A percentile compares a stretch with the other conserved stretches of the same genome.
Conservation (phyloP, 2,113 vertebrate species). For the Pseudopipra pipra region DNA sequence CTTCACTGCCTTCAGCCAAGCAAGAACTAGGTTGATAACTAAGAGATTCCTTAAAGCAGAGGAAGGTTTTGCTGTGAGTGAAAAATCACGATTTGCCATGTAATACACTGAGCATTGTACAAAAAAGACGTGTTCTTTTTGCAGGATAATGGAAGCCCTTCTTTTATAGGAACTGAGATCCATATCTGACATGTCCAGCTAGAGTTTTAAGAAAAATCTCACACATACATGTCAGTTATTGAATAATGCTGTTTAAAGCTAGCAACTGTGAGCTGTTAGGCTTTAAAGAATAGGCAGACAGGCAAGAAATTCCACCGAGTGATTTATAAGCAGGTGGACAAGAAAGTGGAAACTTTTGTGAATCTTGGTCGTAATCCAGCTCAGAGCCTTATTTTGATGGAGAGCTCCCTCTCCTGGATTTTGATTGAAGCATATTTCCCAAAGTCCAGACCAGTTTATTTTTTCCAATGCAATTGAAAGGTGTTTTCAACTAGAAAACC, state of each 20-base stretch:
- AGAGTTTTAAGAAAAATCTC: background rate
- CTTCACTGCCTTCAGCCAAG: background rate
- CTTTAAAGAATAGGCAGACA: constrained; percentile 47
- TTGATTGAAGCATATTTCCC: background rate
- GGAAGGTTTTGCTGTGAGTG: background rate
- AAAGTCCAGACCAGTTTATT: background rate
- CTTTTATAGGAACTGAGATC: background rate
- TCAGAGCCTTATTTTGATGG: constrained; percentile 32
- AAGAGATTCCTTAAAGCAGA: background rate
- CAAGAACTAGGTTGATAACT: background rate
- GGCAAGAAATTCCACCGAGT: constrained; percentile 37
- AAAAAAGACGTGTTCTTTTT: background rate
- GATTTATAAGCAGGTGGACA: constrained; percentile 42
- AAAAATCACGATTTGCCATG: background rate
- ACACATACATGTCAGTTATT: constrained; percentile 2
- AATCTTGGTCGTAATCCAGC: background rate
- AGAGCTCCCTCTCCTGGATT: constrained; percentile 68
- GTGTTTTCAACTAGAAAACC: background rate
- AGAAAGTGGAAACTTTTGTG: constrained; percentile 53
- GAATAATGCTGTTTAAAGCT: constrained; percentile 51
- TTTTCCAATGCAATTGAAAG: background rate
- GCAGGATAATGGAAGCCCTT: background rate
- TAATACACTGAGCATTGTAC: background rate
- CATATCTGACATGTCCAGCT: background rate
- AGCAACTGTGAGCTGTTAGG: constrained; percentile 17